Percentiles rank a stretch among this genome's conserved stretches.
These are phyloP conservation scores for Acanthurus lineatus DNA, from an alignment of 2,797 vertebrate species.

Conservation along the genomic window DNA sequence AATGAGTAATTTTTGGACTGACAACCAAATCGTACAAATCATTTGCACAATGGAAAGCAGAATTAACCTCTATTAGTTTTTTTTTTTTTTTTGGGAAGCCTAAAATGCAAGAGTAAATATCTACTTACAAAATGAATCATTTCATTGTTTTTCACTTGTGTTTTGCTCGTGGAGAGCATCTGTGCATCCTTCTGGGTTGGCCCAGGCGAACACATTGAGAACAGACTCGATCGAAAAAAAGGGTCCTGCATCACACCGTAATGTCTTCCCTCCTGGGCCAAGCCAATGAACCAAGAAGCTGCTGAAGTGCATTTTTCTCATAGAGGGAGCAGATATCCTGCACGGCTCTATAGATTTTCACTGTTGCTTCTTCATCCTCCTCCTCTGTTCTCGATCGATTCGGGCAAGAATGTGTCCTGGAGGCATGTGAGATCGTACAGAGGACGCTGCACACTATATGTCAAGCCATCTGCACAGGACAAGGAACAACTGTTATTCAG, in stretches of 20 bases:
- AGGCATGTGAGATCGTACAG: conserved; percentile 36
- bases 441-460: conserved; percentile 22
- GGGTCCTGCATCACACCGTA: conserved; percentile 25
- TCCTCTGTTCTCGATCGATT: conserved; percentile 55
- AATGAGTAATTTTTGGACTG: neutral
- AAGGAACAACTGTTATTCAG: conserved; percentile 37
- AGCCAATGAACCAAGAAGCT: conserved; percentile 49
- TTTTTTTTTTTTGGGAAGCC: neutral
- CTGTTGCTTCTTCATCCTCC: conserved; percentile 37
- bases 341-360: conserved; percentile 51
- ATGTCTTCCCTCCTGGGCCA: conserved; percentile 48
- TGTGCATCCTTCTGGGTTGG: conserved; percentile 38
- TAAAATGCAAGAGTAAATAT: conserved; percentile 12
- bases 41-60: neutral
- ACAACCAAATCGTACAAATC: neutral
- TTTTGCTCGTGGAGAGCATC: conserved; percentile 31
- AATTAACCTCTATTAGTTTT: neutral
- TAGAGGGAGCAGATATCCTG: conserved; percentile 44
- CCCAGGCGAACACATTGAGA: conserved; percentile 19
- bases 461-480: conserved; percentile 46
- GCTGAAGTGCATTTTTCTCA: conserved; percentile 60
- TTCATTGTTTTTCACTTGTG: conserved; percentile 15
- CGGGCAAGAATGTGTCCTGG: conserved; percentile 49
- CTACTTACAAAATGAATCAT: conserved; percentile 2
- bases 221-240: conserved; percentile 32